Conservation (phyloP, 2,888 invertebrate genomes). For the Cheilosia vernalis region DNA sequence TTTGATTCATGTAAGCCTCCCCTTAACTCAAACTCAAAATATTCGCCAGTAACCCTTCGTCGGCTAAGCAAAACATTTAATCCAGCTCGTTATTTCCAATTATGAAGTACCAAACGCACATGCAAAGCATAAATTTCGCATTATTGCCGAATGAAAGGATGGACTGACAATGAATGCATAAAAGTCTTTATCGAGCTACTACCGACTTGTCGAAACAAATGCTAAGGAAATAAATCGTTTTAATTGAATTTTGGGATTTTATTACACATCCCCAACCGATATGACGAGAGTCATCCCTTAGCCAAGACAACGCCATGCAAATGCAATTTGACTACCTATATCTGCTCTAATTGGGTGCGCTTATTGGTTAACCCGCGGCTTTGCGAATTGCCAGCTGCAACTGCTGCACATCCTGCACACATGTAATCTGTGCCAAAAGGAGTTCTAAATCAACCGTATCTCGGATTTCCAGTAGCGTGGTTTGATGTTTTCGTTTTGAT, state of each 20-base stretch:
- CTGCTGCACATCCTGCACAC: background rate
- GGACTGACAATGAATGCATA: background rate
- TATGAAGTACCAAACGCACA: background rate
- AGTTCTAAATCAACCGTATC: constrained; percentile 8
- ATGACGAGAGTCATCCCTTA: too few relatives aligned
- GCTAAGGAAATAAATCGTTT: too few relatives aligned
- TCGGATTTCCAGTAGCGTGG: constrained; percentile 8
- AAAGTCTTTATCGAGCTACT: constrained; percentile 3
- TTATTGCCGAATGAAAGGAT: background rate
- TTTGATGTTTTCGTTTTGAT: constrained; percentile 18
- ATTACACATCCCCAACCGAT: background rate
- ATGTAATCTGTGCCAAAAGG: constrained; percentile 13
- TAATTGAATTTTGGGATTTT: background rate
- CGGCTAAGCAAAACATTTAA: too few relatives aligned
- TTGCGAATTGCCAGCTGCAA: background rate
- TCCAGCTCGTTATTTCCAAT: too few relatives aligned
- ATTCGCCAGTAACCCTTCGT: too few relatives aligned
- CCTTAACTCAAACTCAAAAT: too few relatives aligned
- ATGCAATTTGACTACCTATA: constrained; percentile 2
- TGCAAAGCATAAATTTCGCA: background rate
- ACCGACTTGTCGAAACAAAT: too few relatives aligned
- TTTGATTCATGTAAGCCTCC: too few relatives aligned
- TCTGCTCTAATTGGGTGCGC: background rate
- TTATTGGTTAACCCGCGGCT: background rate
- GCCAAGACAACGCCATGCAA: background rate